phyloP scores from a whole-genome alignment of 2,113 vertebrate species.

The Rhinoderma darwinii region DNA sequence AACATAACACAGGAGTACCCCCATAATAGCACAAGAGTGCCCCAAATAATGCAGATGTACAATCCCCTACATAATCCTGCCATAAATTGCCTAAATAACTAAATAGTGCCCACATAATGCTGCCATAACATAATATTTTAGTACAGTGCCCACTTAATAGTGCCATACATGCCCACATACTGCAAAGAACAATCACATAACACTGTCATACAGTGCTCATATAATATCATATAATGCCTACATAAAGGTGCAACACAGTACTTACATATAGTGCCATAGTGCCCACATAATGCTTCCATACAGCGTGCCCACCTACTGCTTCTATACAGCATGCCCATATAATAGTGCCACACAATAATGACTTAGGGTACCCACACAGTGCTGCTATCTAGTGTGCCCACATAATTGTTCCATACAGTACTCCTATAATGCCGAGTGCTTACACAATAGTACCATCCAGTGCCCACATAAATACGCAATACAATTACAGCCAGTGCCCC shows the following conservation, averaged over 20 bases:
- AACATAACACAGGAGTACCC: too few species aligned
- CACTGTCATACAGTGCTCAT: neutral
- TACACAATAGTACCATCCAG: neutral
- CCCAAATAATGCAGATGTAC: too few species aligned
- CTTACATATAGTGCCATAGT: neutral
- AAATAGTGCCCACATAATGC: neutral
- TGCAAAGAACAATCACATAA: neutral
- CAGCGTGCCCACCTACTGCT: neutral
- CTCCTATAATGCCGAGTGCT: neutral
- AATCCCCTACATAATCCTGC: too few species aligned
- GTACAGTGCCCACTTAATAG: neutral
- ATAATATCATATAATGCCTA: neutral
- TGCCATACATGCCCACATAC: neutral
- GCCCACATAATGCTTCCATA: neutral
- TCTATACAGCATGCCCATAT: neutral
- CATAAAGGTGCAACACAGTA: neutral
- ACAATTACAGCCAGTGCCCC: neutral
- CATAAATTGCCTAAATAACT: too few species aligned
- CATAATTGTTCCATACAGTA: neutral
- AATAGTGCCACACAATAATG: neutral
- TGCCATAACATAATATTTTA: neutral
- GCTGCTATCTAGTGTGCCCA: neutral
- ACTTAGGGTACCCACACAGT: neutral
- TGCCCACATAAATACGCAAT: neutral
- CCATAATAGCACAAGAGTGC: too few species aligned